phyloP scores from a whole-genome alignment of 1,140 invertebrate species.

The Drosophila kurseongensis region DNA sequence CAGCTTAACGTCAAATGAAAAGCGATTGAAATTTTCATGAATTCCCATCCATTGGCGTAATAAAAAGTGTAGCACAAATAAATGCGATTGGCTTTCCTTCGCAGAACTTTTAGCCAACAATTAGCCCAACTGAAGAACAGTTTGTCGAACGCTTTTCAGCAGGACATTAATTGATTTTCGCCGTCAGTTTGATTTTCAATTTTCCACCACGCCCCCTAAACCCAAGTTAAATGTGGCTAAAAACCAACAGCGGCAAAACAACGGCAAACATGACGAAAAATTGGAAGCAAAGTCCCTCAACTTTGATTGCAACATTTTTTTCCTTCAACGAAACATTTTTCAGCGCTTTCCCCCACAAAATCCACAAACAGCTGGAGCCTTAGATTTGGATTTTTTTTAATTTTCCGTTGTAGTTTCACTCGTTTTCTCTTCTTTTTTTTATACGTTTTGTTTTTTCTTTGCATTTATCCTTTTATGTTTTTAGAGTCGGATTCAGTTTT shows the following conservation, averaged over 20 bases:
- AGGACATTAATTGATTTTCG: constrained; percentile 68
- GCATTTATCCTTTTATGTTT: constrained; percentile 1
- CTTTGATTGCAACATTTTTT: constrained; percentile 78
- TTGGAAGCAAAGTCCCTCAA: constrained; percentile 47
- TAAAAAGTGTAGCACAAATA: constrained; percentile 21
- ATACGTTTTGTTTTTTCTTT: constrained; percentile 14
- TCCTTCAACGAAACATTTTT: constrained; percentile 56
- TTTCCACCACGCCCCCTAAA: constrained; percentile 18
- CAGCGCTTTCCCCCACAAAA: constrained; percentile 19
- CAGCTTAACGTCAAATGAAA: constrained; percentile 68
- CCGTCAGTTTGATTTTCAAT: constrained; percentile 68
- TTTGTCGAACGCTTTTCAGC: constrained; percentile 23
- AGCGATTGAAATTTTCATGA: constrained; percentile 69
- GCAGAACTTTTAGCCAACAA: constrained; percentile 33
- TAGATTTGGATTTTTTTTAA: constrained; percentile 26
- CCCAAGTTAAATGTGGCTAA: constrained; percentile 40
- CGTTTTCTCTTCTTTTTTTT: constrained; percentile 23
- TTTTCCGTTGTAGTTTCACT: constrained; percentile 47
- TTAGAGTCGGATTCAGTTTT: constrained; percentile 16
- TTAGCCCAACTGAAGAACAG: constrained; percentile 32
- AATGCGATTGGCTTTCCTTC: constrained; percentile 1
- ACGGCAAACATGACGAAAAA: constrained; percentile 19
- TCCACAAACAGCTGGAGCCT: constrained; percentile 23
- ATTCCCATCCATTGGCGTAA: constrained; percentile 18
- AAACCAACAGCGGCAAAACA: constrained; percentile 21